Conservation (phyloP, 2,113 vertebrate genomes). For the Empidonax alnorum region DNA sequence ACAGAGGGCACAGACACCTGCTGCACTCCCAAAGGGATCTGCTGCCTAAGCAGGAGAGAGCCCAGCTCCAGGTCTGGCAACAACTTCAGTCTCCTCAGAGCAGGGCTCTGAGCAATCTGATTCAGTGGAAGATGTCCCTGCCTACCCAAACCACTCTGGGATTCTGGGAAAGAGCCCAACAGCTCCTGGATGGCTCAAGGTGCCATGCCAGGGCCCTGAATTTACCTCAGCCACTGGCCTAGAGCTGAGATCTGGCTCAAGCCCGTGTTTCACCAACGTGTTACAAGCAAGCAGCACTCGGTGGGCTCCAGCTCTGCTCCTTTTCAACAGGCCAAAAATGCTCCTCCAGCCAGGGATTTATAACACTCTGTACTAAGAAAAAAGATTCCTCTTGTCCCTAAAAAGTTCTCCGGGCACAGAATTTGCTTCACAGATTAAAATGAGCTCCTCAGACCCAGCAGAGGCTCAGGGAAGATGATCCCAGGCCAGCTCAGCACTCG, state of each 20-base stretch:
- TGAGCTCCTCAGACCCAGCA: neutral
- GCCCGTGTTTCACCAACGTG: rapidly evolving
- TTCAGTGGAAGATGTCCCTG: neutral
- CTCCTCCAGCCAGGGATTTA: neutral
- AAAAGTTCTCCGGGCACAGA: neutral
- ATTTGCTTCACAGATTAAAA: neutral
- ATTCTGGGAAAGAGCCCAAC: neutral
- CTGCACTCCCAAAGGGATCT: neutral
- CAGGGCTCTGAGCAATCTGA: neutral
- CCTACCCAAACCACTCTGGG: neutral
- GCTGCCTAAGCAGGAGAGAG: neutral
- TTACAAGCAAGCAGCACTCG: rapidly evolving
- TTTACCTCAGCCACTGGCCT: neutral
- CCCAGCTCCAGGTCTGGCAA: neutral
- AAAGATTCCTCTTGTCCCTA: neutral
- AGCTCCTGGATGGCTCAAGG: neutral
- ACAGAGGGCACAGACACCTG: neutral
- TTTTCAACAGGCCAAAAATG: neutral
- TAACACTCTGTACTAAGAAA: neutral
- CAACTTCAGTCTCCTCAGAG: neutral
- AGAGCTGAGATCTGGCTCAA: neutral
- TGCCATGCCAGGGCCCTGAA: neutral
- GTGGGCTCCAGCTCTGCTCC: neutral
- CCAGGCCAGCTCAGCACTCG: neutral
- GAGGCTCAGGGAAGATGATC: neutral